Percentiles rank a stretch among this genome's conserved stretches.
These are phyloP conservation scores for Rhaphigaster nebulosa DNA, from an alignment of 2,888 invertebrate species.

Conservation along the genomic window DNA sequence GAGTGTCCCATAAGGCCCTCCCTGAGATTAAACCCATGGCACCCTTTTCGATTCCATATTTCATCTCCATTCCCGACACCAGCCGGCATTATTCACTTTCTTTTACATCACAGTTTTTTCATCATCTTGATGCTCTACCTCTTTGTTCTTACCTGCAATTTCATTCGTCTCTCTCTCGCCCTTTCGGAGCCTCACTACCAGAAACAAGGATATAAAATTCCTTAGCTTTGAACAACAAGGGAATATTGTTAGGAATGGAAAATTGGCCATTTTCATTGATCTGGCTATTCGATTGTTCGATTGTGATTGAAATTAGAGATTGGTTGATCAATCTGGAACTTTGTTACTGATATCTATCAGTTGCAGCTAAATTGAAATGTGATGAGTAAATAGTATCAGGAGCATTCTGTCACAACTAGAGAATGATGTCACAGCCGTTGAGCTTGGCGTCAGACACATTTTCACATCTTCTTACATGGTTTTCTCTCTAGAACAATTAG, in stretches of 20 bases:
- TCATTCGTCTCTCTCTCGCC: background rate
- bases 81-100: slow-evolving; percentile 27
- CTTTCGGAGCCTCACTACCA: background rate
- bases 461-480: too few relatives aligned
- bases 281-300: background rate
- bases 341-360: background rate
- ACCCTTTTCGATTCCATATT: background rate
- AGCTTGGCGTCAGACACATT: too few relatives aligned
- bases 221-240: background rate
- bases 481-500: too few relatives aligned
- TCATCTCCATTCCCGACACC: slow-evolving; percentile 29
- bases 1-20: background rate
- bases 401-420: too few relatives aligned
- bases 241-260: background rate
- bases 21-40: background rate
- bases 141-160: slow-evolving; percentile 39
- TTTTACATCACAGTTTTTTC: background rate
- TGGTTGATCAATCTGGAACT: background rate
- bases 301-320: background rate
- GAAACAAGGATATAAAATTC: background rate
- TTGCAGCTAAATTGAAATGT: background rate
- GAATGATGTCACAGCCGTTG: too few relatives aligned
- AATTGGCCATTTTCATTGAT: background rate
- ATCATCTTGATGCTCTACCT: slow-evolving; percentile 28
- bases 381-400: background rate